These are phyloP conservation scores for Scalopus aquaticus DNA, from an alignment of 2,113 vertebrate genomes.

Conservation along the genomic window DNA sequence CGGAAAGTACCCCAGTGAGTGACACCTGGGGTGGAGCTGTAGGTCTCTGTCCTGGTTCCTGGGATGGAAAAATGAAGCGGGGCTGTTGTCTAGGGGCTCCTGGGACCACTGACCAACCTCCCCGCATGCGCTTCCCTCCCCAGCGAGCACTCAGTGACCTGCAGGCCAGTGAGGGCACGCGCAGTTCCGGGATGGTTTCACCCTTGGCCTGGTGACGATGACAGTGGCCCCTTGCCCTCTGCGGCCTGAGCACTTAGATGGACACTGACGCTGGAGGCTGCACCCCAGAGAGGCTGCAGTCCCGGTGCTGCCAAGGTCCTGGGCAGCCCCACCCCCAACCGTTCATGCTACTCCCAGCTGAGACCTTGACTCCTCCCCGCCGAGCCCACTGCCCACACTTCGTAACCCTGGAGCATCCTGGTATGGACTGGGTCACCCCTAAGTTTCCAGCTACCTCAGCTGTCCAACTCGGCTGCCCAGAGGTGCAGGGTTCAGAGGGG, in stretches of 20 bases:
- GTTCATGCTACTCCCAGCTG: no score
- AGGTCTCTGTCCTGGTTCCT: background rate
- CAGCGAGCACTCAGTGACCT: slow-evolving; percentile 94
- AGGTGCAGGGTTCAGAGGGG: background rate
- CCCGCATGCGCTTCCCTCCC: slow-evolving; percentile 44
- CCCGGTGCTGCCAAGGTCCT: background rate
- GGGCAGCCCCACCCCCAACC: background rate
- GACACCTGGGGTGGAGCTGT: accelerated
- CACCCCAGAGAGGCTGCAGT: background rate
- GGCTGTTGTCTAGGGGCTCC: background rate
- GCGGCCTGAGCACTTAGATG: background rate
- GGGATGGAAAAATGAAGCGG: background rate
- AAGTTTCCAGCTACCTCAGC: slow-evolving; percentile 69
- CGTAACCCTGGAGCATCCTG: no score
- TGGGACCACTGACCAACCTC: background rate
- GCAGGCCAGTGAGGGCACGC: slow-evolving; percentile 90
- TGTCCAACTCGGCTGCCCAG: background rate
- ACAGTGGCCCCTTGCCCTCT: background rate
- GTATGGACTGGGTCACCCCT: background rate
- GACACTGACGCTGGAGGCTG: background rate
- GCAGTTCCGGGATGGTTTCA: slow-evolving; percentile 92
- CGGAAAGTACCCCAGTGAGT: background rate
- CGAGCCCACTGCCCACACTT: no score
- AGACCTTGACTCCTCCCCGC: no score
- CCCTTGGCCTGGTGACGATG: slow-evolving; percentile 96